phyloP scores from a whole-genome alignment of 2,888 invertebrate genomes.

The Cryptocheilus praepositus region DNA sequence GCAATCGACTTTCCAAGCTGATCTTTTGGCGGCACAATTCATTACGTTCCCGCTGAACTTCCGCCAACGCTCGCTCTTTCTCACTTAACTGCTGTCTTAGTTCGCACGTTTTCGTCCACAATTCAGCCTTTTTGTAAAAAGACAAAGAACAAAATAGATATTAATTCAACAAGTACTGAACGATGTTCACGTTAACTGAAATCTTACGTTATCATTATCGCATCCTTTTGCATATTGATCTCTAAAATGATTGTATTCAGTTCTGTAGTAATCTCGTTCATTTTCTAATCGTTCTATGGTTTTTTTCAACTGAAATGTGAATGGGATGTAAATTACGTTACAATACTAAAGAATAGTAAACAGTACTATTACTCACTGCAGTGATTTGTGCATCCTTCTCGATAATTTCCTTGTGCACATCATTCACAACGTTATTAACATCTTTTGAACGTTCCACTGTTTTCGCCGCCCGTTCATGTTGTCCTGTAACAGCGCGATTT shows the following conservation, averaged over 20 bases:
- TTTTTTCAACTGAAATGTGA: conserved; percentile 57
- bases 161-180: background rate
- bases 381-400: conserved; percentile 54
- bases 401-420: conserved; percentile 31
- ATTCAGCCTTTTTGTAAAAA: conserved; percentile 34
- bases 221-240: conserved; percentile 70
- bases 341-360: background rate
- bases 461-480: conserved; percentile 11
- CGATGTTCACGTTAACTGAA: conserved; percentile 16
- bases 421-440: conserved; percentile 12
- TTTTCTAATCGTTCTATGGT: conserved; percentile 69
- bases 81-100: conserved; percentile 70
- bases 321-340: background rate
- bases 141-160: background rate
- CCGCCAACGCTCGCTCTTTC: conserved; percentile 71
- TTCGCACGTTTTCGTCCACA: conserved; percentile 61
- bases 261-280: conserved; percentile 77
- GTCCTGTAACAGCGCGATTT: background rate
- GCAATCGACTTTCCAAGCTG: conserved; percentile 72
- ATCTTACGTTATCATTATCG: conserved; percentile 67
- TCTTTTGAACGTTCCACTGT: conserved; percentile 15
- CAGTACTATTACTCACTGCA: conserved; percentile 44
- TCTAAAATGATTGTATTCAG: conserved; percentile 74
- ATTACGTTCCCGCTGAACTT: conserved; percentile 74
- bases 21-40: conserved; percentile 74